These are phyloP conservation scores for Neomorphus geoffroyi DNA, from an alignment of 2,797 vertebrate genomes.

Conservation along the genomic window DNA sequence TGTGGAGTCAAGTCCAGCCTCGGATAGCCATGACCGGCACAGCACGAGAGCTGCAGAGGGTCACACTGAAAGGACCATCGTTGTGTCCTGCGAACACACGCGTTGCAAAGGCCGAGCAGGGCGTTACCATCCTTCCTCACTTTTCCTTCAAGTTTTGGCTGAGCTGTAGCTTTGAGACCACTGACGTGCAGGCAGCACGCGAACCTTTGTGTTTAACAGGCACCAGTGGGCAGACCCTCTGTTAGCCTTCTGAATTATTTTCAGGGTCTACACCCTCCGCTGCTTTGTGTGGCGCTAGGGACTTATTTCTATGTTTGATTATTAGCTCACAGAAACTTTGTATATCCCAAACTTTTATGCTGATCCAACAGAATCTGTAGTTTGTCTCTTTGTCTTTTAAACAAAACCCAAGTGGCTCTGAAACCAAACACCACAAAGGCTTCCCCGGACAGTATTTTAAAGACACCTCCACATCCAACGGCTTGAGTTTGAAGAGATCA, in stretches of 20 bases:
- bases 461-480: not conserved
- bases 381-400: not conserved
- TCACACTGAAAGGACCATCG: not conserved
- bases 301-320: not conserved
- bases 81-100: not conserved
- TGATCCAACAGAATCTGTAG: not conserved
- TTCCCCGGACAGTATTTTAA: not conserved
- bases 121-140: not conserved
- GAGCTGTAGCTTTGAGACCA: not conserved
- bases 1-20: not conserved
- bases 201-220: not conserved
- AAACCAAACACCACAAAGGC: not conserved
- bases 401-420: not conserved
- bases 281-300: not conserved
- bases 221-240: not conserved
- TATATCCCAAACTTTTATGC: not conserved
- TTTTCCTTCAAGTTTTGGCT: not conserved
- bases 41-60: not conserved
- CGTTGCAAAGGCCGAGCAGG: not conserved
- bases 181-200: not conserved
- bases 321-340: not conserved
- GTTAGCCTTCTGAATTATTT: not conserved
- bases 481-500: not conserved
- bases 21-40: accelerated
- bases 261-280: not conserved